Percentiles rank a stretch among this genome's conserved stretches.
phyloP scores from a whole-genome alignment of 2,113 vertebrate species.

The Myodes glareolus region DNA sequence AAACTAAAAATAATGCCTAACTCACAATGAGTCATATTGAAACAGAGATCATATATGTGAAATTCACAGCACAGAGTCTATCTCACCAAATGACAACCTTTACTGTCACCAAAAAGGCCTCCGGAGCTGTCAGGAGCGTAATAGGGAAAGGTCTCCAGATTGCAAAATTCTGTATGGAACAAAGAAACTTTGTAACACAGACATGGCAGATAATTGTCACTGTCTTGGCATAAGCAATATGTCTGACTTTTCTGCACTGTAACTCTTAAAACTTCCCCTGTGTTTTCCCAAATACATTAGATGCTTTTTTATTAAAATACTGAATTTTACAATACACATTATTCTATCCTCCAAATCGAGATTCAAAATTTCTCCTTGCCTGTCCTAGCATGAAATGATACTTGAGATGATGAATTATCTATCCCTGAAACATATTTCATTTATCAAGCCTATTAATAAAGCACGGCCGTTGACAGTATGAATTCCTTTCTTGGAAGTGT shows the following conservation, averaged over 20 bases:
- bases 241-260: background rate
- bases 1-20: background rate
- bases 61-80: background rate
- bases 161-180: background rate
- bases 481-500: conserved; percentile 53
- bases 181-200: background rate
- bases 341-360: background rate
- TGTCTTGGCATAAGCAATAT: background rate
- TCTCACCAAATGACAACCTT: background rate
- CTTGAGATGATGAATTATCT: background rate
- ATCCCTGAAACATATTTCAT: conserved; percentile 34
- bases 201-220: background rate
- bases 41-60: background rate
- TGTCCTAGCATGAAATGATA: conserved; percentile 40
- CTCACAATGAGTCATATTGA: background rate
- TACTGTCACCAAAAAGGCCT: background rate
- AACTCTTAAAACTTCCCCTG: background rate
- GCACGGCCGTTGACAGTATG: conserved; percentile 57
- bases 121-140: background rate
- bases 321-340: background rate
- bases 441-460: conserved; percentile 69
- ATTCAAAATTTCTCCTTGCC: conserved; percentile 6
- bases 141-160: background rate
- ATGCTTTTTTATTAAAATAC: conserved; percentile 11
- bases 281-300: background rate